Evolutionary conservation across 1,140 invertebrate species (phyloP).

Genomic region (Hyles vespertilio): DNA sequence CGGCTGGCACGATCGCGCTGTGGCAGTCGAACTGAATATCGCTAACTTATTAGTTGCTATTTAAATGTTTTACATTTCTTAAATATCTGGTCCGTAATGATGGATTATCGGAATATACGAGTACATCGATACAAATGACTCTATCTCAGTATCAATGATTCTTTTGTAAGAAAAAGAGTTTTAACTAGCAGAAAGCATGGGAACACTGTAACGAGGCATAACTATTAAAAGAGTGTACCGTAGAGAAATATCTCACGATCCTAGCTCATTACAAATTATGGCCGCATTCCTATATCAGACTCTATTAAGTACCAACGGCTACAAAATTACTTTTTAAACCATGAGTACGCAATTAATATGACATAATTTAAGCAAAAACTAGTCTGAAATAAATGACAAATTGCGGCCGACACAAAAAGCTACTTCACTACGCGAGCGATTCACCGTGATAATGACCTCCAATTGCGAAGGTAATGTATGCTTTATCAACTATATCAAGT

Average conservation of each 20-base stretch:
- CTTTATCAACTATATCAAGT: conserved; percentile 3
- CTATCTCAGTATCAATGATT: neutral
- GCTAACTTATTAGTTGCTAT: too few relatives aligned
- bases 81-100: too few relatives aligned
- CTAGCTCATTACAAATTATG: conserved; percentile 69
- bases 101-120: too few relatives aligned
- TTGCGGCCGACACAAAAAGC: conserved; percentile 28
- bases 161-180: conserved; percentile 19
- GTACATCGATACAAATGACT: too few relatives aligned
- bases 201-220: conserved; percentile 61
- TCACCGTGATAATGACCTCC: conserved; percentile 9
- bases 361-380: conserved; percentile 35
- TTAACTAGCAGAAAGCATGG: conserved; percentile 43
- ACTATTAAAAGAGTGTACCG: conserved; percentile 58
- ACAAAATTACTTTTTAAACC: conserved; percentile 30
- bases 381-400: conserved; percentile 37
- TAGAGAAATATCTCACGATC: conserved; percentile 69
- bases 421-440: conserved; percentile 8
- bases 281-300: conserved; percentile 59
- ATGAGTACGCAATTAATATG: conserved; percentile 37
- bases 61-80: too few relatives aligned
- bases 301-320: conserved; percentile 39
- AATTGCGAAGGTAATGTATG: conserved; percentile 8
- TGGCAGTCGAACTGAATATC: too few relatives aligned
- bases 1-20: too few relatives aligned